phyloP scores from a whole-genome alignment of 2,888 invertebrate genomes.

The Drosophila pseudotalamancana region DNA sequence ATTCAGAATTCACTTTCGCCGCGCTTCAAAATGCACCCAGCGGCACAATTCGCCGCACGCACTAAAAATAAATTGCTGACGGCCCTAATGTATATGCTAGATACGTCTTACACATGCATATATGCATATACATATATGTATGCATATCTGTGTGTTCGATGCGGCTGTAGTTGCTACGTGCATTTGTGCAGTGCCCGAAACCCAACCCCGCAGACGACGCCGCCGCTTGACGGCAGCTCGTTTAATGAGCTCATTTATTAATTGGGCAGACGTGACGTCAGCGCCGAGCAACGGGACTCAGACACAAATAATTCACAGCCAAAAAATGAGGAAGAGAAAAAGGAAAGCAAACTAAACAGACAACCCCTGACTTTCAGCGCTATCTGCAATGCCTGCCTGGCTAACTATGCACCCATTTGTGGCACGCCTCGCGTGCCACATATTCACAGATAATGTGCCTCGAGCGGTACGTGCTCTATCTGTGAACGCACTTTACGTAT shows the following conservation, averaged over 20 bases:
- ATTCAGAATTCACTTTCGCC: conserved; percentile 34
- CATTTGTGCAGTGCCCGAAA: too few relatives aligned
- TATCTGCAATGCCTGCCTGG: not conserved
- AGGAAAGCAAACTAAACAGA: not conserved
- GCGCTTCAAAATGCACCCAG: conserved; percentile 13
- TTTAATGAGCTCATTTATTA: conserved; percentile 73
- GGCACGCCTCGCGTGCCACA: conserved; percentile 51
- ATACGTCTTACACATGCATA: conserved; percentile 29
- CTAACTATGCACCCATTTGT: conserved; percentile 7
- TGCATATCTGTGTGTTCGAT: not conserved
- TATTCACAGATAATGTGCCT: conserved; percentile 8
- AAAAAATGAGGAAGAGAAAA: not conserved
- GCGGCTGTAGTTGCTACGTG: conserved; percentile 26
- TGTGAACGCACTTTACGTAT: conserved; percentile 33
- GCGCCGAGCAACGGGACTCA: conserved; percentile 23
- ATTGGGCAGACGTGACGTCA: conserved; percentile 69
- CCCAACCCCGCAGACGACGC: not conserved
- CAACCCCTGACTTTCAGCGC: conserved; percentile 9
- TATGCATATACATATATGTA: not conserved
- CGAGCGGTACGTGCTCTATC: conserved; percentile 47
- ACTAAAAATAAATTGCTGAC: conserved; percentile 48
- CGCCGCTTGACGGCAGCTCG: not conserved
- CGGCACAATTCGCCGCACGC: conserved; percentile 40
- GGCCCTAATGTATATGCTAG: conserved; percentile 54
- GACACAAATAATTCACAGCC: not conserved